Evolutionary conservation across 2,888 invertebrate species (phyloP).

Genomic region (Mythimna impura): DNA sequence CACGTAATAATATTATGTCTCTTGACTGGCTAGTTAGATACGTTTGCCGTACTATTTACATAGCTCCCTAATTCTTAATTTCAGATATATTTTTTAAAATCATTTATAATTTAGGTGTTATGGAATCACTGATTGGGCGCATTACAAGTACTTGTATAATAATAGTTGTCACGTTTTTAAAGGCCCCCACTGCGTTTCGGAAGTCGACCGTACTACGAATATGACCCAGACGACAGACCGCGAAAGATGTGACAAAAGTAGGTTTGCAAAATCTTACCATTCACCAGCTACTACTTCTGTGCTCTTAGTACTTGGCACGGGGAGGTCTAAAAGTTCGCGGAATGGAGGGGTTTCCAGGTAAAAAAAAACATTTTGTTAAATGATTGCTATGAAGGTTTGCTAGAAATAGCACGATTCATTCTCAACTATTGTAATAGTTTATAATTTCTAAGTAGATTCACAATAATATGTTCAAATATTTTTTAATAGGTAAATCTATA

Average conservation of each 20-base stretch:
- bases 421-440: background rate
- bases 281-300: constrained; percentile 34
- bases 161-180: background rate
- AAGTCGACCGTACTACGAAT: background rate
- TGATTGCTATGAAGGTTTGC: no score
- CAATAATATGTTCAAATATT: background rate
- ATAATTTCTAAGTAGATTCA: background rate
- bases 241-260: background rate
- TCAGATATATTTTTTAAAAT: background rate
- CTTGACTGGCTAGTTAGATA: background rate
- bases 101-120: background rate
- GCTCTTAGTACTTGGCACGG: constrained; percentile 45
- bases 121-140: background rate
- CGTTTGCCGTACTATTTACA: background rate
- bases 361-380: constrained; percentile 10
- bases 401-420: background rate
- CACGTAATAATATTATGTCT: background rate
- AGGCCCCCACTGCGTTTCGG: no score
- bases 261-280: constrained; percentile 13
- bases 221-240: background rate
- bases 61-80: background rate
- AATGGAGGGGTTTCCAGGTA: constrained; percentile 36
- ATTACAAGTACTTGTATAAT: background rate
- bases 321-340: constrained; percentile 45
- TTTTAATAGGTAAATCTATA: background rate